Conservation (phyloP, 1,140 invertebrate species). For the Zelostemma sp. region DNA sequence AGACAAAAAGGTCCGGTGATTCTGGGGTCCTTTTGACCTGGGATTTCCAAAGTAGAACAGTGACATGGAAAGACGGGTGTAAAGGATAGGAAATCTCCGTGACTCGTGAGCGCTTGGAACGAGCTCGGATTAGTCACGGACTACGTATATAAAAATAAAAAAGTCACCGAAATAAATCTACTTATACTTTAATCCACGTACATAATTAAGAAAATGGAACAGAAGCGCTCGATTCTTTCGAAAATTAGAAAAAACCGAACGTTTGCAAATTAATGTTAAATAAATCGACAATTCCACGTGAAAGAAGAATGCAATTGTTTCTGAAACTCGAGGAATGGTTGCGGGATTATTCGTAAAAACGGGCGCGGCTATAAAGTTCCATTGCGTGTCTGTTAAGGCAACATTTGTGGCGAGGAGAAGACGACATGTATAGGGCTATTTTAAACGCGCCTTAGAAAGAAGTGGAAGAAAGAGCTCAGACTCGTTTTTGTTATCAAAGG, state of each 20-base stretch:
- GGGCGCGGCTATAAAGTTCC: not conserved
- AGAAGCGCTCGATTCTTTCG: too few species aligned
- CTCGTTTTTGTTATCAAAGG: not conserved
- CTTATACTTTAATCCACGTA: too few species aligned
- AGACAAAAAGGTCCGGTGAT: slow-evolving; percentile 27
- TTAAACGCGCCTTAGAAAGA: not conserved
- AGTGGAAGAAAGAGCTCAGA: not conserved
- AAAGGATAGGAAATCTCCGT: slow-evolving; percentile 34
- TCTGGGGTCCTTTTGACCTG: slow-evolving; percentile 43
- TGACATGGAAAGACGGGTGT: slow-evolving; percentile 44
- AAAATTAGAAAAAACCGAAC: too few species aligned
- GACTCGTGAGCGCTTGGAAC: slow-evolving; percentile 58
- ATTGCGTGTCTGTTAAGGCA: not conserved
- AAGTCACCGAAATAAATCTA: too few species aligned
- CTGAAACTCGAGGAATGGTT: not conserved
- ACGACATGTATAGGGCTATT: not conserved
- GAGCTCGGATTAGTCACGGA: slow-evolving; percentile 63
- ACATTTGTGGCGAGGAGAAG: not conserved
- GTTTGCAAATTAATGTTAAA: too few species aligned
- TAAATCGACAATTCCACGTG: not conserved
- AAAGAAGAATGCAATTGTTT: too few species aligned
- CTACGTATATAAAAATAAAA: not conserved
- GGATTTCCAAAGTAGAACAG: slow-evolving; percentile 43
- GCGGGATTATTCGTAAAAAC: not conserved
- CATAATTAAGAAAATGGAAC: too few species aligned